Evolutionary conservation across 1,140 invertebrate species (phyloP).

Genomic region (Zaprionus camerounensis): DNA sequence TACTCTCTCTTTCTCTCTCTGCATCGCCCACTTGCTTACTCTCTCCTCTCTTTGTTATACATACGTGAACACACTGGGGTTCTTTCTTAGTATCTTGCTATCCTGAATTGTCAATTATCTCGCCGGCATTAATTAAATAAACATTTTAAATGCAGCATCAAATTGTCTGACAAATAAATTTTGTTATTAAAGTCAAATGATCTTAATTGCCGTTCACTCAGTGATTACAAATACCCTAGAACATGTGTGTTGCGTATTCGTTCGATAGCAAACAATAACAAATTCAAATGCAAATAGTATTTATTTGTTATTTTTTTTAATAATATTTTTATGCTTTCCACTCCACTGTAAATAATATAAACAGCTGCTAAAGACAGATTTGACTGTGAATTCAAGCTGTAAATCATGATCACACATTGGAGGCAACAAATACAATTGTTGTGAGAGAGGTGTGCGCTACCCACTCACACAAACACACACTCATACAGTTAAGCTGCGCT

Average conservation of each 20-base stretch:
- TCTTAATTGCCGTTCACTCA: constrained; percentile 60
- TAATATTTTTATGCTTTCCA: neutral
- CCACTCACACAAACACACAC: constrained; percentile 23
- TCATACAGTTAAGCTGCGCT: constrained; percentile 49
- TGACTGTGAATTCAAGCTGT: constrained; percentile 39
- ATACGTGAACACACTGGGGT: constrained; percentile 29
- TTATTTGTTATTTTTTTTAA: neutral
- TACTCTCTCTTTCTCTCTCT: constrained; percentile 32
- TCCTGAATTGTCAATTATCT: constrained; percentile 46
- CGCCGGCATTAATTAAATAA: constrained; percentile 73
- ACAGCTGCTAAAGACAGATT: constrained; percentile 62
- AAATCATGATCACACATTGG: constrained; percentile 61
- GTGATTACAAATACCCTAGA: constrained; percentile 18
- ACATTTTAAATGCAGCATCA: constrained; percentile 64
- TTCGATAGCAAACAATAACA: constrained; percentile 2
- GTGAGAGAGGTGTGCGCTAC: constrained; percentile 19
- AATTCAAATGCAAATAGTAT: neutral
- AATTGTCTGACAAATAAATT: constrained; percentile 76
- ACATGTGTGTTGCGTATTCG: constrained; percentile 6
- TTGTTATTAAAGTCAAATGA: constrained; percentile 64
- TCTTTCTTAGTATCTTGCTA: constrained; percentile 23
- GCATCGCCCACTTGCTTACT: neutral
- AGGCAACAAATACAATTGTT: constrained; percentile 15
- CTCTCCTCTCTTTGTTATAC: constrained; percentile 14
- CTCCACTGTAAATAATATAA: constrained; percentile 52